Base-by-base conservation (phyloP, 37 sponge, comb jelly and placozoan species). In the Beroe forskalii region DNA sequence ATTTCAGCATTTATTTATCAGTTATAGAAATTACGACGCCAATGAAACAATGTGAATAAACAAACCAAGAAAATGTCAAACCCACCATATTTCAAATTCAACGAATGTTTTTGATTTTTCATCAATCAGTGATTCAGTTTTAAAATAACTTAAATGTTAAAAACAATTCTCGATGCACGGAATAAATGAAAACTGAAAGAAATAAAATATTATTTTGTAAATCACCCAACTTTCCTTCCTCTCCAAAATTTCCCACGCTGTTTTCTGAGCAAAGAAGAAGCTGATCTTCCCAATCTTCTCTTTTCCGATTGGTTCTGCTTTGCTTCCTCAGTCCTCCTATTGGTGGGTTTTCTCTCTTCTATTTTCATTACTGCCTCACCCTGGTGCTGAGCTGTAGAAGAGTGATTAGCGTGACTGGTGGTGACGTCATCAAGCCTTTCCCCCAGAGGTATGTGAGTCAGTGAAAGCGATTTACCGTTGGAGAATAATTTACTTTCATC, bases 221-320 rank as follows among this genome's bases (percentile, higher is more conserved):
- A 35, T 72, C 40, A 72, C 39, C 75, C 75, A 72, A 72, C 75
- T 37, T 72, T 72, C 35, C 75, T 72, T 20, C 75, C 75, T 37
- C 75, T 72, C 75, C 75, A 72, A 20, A 72, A 72, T 37, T 72
- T 72, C 19, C 75, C 75, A 8, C 75, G 23, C 40, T 90, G 63
- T 36, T 92, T 94, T 6, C 93, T 92, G 69, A 96, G 36, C 1
- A 96, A 89, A 39, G 67, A 62, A 3, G 63, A 67, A 9, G 96
- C 96, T n/a, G 96, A 94, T 27, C 96, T 61, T 61, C 95, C 67
- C 41, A 96, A 48, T 64, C 92, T 89, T 76, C 76, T 90, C 31
- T 95, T 92, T 75, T 96, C 96, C 30, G 61, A 36, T 36, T 91
- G 76, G 75, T 94, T 94, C 41, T 91, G 67, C 60, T 43, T 91